A percentile compares a stretch with the other conserved stretches of the same genome.
Conservation (phyloP, 2,888 invertebrate species). For the Leptura quadrifasciata region DNA sequence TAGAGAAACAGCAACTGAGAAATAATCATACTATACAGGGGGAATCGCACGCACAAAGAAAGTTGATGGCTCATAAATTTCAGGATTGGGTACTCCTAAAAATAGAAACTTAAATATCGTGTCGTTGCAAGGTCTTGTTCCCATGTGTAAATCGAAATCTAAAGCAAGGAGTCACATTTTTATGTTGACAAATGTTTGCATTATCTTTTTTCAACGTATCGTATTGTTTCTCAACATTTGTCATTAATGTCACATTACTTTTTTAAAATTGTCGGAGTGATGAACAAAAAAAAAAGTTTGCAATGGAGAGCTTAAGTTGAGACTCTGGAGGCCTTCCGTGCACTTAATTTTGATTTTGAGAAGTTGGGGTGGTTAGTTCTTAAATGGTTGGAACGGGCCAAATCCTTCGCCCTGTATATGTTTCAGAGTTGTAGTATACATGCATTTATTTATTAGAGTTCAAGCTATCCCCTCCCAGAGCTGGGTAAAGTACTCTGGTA, state of each 20-base stretch:
- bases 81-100: not conserved
- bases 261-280: no score
- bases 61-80: conserved; percentile 19
- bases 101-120: not conserved
- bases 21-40: conserved; percentile 24
- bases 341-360: no score
- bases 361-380: no score
- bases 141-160: not conserved
- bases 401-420: no score
- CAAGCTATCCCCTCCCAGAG: no score
- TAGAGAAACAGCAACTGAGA: conserved; percentile 36
- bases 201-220: not conserved
- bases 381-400: no score
- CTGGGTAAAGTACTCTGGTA: no score
- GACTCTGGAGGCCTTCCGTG: no score
- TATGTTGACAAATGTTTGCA: conserved; percentile 3
- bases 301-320: no score
- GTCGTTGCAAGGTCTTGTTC: not conserved
- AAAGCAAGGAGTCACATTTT: conserved; percentile 3
- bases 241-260: not conserved
- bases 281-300: no score
- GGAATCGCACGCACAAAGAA: not conserved
- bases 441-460: no score
- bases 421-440: no score
- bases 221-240: not conserved